A percentile compares a stretch with the other conserved stretches of the same genome.
Evolutionary conservation across 2,797 vertebrate species (phyloP).

Genomic region (Eleutherodactylus coqui): DNA sequence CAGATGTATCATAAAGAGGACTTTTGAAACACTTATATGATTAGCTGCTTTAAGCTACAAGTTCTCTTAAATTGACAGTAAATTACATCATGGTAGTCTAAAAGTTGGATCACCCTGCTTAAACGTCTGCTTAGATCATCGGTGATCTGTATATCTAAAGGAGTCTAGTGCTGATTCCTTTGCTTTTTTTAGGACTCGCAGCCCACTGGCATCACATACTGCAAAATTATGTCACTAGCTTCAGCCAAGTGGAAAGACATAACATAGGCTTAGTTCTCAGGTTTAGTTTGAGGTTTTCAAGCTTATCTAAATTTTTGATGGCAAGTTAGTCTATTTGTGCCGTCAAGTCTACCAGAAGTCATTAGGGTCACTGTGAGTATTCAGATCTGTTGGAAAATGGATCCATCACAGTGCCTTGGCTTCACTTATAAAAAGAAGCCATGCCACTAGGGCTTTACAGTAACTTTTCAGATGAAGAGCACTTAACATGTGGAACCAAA

Average conservation of each 20-base stretch:
- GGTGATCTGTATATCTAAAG: background rate
- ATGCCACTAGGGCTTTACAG: too few species aligned
- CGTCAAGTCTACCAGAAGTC: background rate
- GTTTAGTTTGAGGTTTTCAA: background rate
- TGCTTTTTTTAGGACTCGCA: background rate
- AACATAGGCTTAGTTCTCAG: background rate
- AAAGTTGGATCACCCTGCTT: background rate
- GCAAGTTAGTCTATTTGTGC: background rate
- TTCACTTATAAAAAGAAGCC: background rate
- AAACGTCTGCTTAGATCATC: background rate
- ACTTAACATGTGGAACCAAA: background rate
- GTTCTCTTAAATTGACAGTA: background rate
- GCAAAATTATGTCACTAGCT: background rate
- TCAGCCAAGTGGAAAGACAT: background rate
- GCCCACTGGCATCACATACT: background rate
- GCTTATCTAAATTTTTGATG: background rate
- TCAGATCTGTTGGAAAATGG: background rate
- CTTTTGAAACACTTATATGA: too few species aligned
- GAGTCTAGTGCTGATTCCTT: background rate
- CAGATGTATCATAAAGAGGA: too few species aligned
- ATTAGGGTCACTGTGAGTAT: background rate
- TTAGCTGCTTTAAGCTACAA: background rate
- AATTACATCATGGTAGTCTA: background rate
- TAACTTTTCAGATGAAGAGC: too few species aligned
- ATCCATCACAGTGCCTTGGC: background rate